phyloP scores from a whole-genome alignment of 2,888 invertebrate species.

The Margaritifera margaritifera region DNA sequence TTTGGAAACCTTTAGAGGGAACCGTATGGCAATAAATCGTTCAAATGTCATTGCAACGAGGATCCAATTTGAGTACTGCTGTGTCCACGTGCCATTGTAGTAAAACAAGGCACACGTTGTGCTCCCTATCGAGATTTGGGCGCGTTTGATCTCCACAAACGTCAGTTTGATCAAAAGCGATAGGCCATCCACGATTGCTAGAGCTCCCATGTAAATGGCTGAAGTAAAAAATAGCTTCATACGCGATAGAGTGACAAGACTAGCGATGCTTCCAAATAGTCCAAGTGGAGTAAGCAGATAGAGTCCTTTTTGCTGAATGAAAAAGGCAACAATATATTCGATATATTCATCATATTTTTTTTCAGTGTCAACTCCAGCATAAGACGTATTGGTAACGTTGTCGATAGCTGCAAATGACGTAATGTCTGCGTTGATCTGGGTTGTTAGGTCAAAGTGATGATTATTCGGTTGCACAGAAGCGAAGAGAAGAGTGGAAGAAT shows the following conservation, averaged over 20 bases:
- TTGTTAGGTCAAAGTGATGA: no score
- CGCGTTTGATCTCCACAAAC: slow-evolving; percentile 42
- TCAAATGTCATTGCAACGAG: slow-evolving; percentile 64
- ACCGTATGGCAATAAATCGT: slow-evolving; percentile 63
- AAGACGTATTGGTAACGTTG: no score
- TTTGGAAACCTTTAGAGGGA: slow-evolving; percentile 55
- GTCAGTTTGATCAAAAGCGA: slow-evolving; percentile 50
- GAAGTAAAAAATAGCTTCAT: slow-evolving; percentile 58
- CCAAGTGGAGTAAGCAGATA: slow-evolving; percentile 54
- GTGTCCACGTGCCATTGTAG: slow-evolving; percentile 52
- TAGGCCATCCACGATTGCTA: slow-evolving; percentile 57
- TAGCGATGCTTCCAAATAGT: slow-evolving; percentile 56
- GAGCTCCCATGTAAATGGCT: slow-evolving; percentile 49
- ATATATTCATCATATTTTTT: slow-evolving; percentile 19
- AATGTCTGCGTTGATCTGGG: no score
- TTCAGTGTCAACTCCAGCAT: neutral
- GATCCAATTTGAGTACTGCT: slow-evolving; percentile 62
- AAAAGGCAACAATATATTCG: slow-evolving; percentile 36
- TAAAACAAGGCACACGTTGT: slow-evolving; percentile 51
- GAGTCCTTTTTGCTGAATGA: slow-evolving; percentile 54
- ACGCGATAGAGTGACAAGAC: slow-evolving; percentile 50
- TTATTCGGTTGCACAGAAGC: no score
- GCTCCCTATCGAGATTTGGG: slow-evolving; percentile 41
- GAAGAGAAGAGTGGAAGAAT: no score
- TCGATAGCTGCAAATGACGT: no score